A percentile compares a stretch with the other conserved stretches of the same genome.
Conservation (phyloP, 2,888 invertebrate species). For the Platycheirus rosarum region DNA sequence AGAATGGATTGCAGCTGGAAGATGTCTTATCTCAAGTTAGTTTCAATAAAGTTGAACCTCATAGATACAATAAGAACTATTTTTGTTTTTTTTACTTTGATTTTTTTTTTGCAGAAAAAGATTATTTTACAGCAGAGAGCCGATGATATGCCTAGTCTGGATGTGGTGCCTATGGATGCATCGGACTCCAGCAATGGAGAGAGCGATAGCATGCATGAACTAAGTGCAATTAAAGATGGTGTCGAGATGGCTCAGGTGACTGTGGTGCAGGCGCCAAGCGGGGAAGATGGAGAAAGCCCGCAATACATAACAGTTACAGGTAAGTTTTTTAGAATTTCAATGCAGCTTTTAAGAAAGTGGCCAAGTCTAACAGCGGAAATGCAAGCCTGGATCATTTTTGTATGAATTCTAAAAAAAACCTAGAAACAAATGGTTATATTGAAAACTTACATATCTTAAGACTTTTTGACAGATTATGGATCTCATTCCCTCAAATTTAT, state of each 20-base stretch:
- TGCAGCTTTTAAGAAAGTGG: too few relatives aligned
- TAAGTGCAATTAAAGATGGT: slow-evolving; percentile 78
- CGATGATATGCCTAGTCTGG: slow-evolving; percentile 79
- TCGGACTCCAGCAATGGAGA: slow-evolving; percentile 80
- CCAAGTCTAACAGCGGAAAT: too few relatives aligned
- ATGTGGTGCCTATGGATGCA: slow-evolving; percentile 81
- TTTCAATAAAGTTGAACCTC: not conserved
- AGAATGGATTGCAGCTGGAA: slow-evolving; percentile 78
- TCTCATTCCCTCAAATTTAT: too few relatives aligned
- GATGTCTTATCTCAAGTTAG: slow-evolving; percentile 80
- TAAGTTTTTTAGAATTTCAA: slow-evolving; percentile 64
- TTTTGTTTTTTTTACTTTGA: too few relatives aligned
- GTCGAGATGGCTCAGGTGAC: slow-evolving; percentile 80
- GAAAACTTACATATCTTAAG: too few relatives aligned
- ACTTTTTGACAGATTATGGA: too few relatives aligned
- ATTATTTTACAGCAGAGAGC: slow-evolving; percentile 77
- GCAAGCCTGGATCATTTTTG: too few relatives aligned
- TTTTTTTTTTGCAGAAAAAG: slow-evolving; percentile 77
- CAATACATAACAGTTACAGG: slow-evolving; percentile 82
- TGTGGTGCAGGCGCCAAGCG: slow-evolving; percentile 79
- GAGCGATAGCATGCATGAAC: slow-evolving; percentile 76
- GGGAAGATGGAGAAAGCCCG: slow-evolving; percentile 78
- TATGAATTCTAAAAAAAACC: too few relatives aligned
- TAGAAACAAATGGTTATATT: too few relatives aligned
- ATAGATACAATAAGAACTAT: too few relatives aligned